These are phyloP conservation scores for Homalodisca vitripennis DNA, from an alignment of 1,140 invertebrate genomes.

Conservation along the genomic window DNA sequence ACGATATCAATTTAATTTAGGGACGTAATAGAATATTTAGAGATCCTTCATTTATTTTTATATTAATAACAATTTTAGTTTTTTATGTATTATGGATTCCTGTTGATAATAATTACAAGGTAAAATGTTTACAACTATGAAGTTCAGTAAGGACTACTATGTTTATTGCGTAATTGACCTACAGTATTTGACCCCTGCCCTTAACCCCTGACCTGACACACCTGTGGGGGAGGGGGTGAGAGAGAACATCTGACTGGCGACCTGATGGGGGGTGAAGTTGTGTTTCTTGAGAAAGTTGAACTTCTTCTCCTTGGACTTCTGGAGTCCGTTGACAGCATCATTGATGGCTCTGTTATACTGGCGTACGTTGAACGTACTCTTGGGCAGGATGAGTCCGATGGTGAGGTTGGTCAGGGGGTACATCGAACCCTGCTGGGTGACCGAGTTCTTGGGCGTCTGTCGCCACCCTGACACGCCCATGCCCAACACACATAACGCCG, in stretches of 20 bases:
- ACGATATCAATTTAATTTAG: no score
- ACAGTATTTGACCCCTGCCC: no score
- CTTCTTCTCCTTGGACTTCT: constrained; percentile 55
- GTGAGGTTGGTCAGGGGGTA: constrained; percentile 45
- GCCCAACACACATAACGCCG: constrained; percentile 39
- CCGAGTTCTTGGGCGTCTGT: neutral
- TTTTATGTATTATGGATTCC: no score
- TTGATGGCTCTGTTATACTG: constrained; percentile 68
- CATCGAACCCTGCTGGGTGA: neutral
- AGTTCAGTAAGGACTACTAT: no score
- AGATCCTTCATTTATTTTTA: no score
- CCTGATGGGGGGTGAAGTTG: constrained; percentile 59
- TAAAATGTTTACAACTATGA: no score
- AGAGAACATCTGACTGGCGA: constrained; percentile 64
- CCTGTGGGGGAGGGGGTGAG: constrained; percentile 75
- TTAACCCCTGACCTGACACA: constrained; percentile 47
- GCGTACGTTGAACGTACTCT: constrained; percentile 62
- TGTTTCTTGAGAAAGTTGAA: constrained; percentile 63
- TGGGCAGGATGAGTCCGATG: constrained; percentile 63
- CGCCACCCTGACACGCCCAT: constrained; percentile 10
- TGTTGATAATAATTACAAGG: no score
- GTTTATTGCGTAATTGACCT: no score
- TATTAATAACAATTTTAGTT: no score
- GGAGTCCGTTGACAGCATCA: constrained; percentile 58
- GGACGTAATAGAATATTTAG: no score